Evolutionary conservation across 2,113 vertebrate species (phyloP), one percentile per base, ranked within the genome.

Genomic region (Hyperoodon ampullatus): DNA sequence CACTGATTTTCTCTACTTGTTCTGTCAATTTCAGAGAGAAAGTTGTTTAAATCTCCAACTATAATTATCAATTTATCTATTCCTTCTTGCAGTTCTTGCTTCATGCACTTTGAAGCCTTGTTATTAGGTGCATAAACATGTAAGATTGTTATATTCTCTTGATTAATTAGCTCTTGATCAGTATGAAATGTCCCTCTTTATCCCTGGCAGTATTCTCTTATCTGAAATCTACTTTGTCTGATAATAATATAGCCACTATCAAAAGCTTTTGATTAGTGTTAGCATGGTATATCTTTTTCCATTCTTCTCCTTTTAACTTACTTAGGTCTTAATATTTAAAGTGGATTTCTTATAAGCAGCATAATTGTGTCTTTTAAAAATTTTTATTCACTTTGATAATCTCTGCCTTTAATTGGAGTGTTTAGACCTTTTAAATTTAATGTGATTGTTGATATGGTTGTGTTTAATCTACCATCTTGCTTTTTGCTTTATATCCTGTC

Each of bases 361-460:
- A 91, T 61, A 47, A 21, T 78, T 78, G 19, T 8, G 1, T 78
- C 16, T 94, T 88, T 66, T 53, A 44, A 21, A 66, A 78, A 2
- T 11, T 65, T 66, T 72, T 80, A 93, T 60, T 24, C 39, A 88
- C 11, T 94, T 35, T 95, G 26, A 92, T 75, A 85, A 93, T 70
- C 30, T 61, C 47, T 80, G 12, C 35, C n/a, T 95, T 93, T 85
- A 66, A 92, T 47, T 78, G 28, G 30, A 93, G 18, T 82, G 21
- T 87, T 87, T 96, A 78, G 2, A 71, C 8, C 70, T 83, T 90
- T 92, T 93, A 74, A 16, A 90, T 87, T 78, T 94, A 96, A 90
- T 72, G 74, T 78, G 30, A 96, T 82, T 87, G 7, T 77, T 83
- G 68, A 60, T 92, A 63, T 33, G 13, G 4, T 53, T 95, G 21